Base-by-base conservation (phyloP, 2,888 invertebrate genomes). In the Pammene aurita region DNA sequence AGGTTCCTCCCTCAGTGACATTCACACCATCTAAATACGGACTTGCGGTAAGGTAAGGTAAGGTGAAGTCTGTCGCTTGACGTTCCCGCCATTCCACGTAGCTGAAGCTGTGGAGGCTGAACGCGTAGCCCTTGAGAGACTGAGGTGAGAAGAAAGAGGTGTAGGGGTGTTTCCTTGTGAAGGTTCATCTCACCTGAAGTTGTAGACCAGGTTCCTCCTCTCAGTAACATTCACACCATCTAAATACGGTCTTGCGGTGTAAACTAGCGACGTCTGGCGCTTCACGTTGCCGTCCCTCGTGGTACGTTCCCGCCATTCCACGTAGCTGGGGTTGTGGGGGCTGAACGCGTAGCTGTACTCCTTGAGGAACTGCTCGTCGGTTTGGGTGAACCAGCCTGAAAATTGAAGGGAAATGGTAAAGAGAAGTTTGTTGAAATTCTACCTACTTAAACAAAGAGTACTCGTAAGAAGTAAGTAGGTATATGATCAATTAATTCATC, bases 1-100 rank as follows among this genome's bases (percentile, higher is more conserved):
- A 98, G 91, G 85, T 98, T 98, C 75, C 98, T 94, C 72, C 97
- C 94, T 98, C 98, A 0, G 98, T 97, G 56, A 98, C 96, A 82
- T 97, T 96, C 66, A 98, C 94, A 56, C 96, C 96, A 76, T 96
- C 96, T 74, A 96, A 90, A 84, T 96, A 97, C 2, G 97, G 96
- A 76, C 95, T 93, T 54, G 95, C 96, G 64, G 96, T 94, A n/a
- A n/a, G n/a, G n/a, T n/a, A n/a, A n/a, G n/a, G 84, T 96, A 98
- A 74, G 97, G 92, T 70, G 96, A 96, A 66, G 94, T 94, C 90
- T 96, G 94, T 74, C 87, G 89, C 76, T 94, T 94, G 81, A 95
- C 92, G 77, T 90, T 89, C 13, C 74, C 72, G 94, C 98, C 98
- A 98, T 83, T 96, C 95, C 72, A 98, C 94, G 84, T 97, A 98